Conservation (phyloP, 1,140 invertebrate species). For the Monochamus saltuarius region DNA sequence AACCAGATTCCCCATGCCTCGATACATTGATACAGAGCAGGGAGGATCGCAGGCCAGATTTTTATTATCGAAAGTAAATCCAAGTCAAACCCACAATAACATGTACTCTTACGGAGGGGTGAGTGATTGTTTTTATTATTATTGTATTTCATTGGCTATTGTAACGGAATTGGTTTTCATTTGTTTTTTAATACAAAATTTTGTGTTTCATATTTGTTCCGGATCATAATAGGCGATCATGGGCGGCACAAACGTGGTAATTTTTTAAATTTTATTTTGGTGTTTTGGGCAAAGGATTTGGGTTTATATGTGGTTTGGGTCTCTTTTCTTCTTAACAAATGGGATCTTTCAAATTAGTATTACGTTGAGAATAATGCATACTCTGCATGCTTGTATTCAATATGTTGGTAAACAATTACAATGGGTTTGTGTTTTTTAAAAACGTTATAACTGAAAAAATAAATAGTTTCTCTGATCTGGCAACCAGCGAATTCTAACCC, state of each 20-base stretch:
- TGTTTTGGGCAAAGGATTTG: slow-evolving; percentile 9
- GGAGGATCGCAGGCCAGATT: slow-evolving; percentile 97
- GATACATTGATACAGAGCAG: slow-evolving; percentile 99
- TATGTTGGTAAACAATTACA: too few species aligned
- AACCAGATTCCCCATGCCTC: slow-evolving; percentile 95
- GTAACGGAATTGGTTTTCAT: too few species aligned
- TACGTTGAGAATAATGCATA: too few species aligned
- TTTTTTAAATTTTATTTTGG: slow-evolving; percentile 29
- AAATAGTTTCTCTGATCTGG: too few species aligned
- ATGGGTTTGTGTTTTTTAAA: too few species aligned
- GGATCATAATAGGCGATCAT: slow-evolving; percentile 27
- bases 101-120: slow-evolving; percentile 93
- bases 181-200: neutral
- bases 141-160: too few species aligned
- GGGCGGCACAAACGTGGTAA: slow-evolving; percentile 29
- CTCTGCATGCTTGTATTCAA: slow-evolving; percentile 6
- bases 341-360: too few species aligned
- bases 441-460: too few species aligned
- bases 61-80: slow-evolving; percentile 98
- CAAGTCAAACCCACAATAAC: slow-evolving; percentile 99
- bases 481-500: too few species aligned
- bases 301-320: too few species aligned
- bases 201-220: slow-evolving; percentile 28
- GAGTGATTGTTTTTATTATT: slow-evolving; percentile 54
- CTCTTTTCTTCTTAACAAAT: neutral